phyloP scores from a whole-genome alignment of 2,888 invertebrate species.

The Dryobota labecula region DNA sequence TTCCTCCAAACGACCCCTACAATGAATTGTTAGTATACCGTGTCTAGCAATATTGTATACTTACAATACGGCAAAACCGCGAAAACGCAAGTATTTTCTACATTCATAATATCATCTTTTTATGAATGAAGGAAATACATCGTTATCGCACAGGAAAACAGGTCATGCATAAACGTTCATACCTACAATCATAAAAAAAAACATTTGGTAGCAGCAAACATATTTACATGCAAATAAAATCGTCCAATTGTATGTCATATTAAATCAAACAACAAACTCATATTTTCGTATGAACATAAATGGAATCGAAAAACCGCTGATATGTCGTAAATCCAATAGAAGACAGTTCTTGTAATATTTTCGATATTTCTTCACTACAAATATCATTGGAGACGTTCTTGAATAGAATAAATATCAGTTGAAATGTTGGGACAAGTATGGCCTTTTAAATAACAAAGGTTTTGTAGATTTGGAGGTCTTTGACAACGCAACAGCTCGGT shows the following conservation, averaged over 20 bases:
- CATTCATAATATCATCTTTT: not conserved
- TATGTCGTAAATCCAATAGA: slow-evolving; percentile 55
- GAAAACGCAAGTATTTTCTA: not conserved
- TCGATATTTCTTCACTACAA: slow-evolving; percentile 47
- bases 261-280: slow-evolving; percentile 59
- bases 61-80: too few relatives aligned
- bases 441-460: slow-evolving; percentile 33
- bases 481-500: not conserved
- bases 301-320: slow-evolving; percentile 60
- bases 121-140: slow-evolving; percentile 17
- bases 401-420: slow-evolving; percentile 45
- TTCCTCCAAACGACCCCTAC: not conserved
- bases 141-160: slow-evolving; percentile 18
- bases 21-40: not conserved
- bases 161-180: slow-evolving; percentile 40
- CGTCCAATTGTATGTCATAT: slow-evolving; percentile 55
- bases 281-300: slow-evolving; percentile 53
- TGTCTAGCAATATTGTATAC: not conserved
- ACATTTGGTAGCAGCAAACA: slow-evolving; percentile 22
- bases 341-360: slow-evolving; percentile 55
- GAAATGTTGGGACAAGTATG: slow-evolving; percentile 11
- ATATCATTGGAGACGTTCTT: slow-evolving; percentile 43
- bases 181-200: slow-evolving; percentile 36
- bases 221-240: slow-evolving; percentile 57
- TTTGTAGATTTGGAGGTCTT: slow-evolving; percentile 5